Percentiles rank a stretch among this genome's conserved stretches.
phyloP scores from a whole-genome alignment of 2,888 invertebrate genomes.

The Drosophila leonis region DNA sequence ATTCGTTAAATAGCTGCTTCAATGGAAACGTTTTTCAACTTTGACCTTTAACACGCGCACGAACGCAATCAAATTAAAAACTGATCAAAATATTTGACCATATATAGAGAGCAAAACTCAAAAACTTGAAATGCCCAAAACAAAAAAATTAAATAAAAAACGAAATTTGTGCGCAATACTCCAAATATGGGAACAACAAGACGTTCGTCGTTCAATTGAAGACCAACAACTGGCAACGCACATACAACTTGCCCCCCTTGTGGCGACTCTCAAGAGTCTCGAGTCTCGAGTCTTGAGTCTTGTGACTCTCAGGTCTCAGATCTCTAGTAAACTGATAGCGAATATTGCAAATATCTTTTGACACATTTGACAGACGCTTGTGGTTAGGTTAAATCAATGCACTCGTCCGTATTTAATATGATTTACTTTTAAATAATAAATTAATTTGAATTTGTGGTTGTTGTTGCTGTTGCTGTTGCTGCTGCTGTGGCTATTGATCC shows the following conservation, averaged over 20 bases:
- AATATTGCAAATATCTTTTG: conserved; percentile 54
- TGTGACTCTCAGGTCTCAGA: conserved; percentile 14
- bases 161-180: conserved; percentile 36
- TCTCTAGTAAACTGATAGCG: conserved; percentile 67
- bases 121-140: conserved; percentile 67
- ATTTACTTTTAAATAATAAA: conserved; percentile 40
- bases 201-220: conserved; percentile 36
- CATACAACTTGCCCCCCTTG: conserved; percentile 24
- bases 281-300: conserved; percentile 10
- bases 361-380: conserved; percentile 65
- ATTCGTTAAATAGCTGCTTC: conserved; percentile 8
- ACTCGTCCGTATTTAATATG: conserved; percentile 23
- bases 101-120: conserved; percentile 32
- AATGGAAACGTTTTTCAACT: conserved; percentile 31
- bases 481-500: conserved; percentile 51
- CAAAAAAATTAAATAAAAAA: conserved; percentile 17
- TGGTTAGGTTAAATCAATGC: conserved; percentile 41
- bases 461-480: conserved; percentile 12
- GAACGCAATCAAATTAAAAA: conserved; percentile 69
- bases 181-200: conserved; percentile 43
- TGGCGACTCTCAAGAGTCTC: conserved; percentile 35
- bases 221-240: conserved; percentile 22
- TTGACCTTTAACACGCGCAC: conserved; percentile 44
- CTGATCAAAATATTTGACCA: conserved; percentile 74
- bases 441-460: conserved; percentile 28